Evolutionary conservation across 2,113 vertebrate genomes (phyloP).

Genomic region (Sander vitreus): DNA sequence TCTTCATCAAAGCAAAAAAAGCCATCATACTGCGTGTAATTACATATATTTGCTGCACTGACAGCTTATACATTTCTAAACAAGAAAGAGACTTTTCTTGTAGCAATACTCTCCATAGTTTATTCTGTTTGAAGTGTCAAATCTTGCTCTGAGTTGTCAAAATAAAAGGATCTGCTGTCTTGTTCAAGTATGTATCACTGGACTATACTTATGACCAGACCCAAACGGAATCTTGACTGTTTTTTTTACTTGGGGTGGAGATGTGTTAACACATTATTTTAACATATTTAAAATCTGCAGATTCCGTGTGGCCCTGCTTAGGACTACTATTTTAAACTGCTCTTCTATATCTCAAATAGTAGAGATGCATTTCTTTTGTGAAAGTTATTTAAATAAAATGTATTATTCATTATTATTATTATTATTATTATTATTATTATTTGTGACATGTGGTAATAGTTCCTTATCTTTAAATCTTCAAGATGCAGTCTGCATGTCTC

Average conservation of each 20-base stretch:
- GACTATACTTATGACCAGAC: background rate
- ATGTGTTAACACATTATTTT: too few species aligned
- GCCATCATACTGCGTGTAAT: background rate
- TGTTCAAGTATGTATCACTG: background rate
- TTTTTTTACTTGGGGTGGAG: too few species aligned
- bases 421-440: background rate
- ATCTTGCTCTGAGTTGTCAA: background rate
- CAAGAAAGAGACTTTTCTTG: background rate
- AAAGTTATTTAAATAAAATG: background rate
- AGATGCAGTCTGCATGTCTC: background rate
- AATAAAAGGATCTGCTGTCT: constrained; percentile 12
- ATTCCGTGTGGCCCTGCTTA: too few species aligned
- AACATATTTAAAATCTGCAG: too few species aligned
- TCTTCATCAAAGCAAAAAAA: constrained; percentile 31
- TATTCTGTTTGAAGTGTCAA: constrained; percentile 1
- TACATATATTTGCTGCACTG: background rate
- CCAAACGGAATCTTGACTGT: too few species aligned
- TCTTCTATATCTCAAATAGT: background rate
- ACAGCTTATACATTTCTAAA: constrained; percentile 22
- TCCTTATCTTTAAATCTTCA: background rate
- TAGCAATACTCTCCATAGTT: background rate
- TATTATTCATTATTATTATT: background rate
- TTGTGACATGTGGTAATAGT: background rate
- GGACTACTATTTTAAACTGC: background rate
- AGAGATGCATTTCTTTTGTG: background rate